A percentile compares a stretch with the other conserved stretches of the same genome.
These are phyloP conservation scores for Lanius ludovicianus DNA, from an alignment of 2,113 vertebrate genomes.

Conservation along the genomic window DNA sequence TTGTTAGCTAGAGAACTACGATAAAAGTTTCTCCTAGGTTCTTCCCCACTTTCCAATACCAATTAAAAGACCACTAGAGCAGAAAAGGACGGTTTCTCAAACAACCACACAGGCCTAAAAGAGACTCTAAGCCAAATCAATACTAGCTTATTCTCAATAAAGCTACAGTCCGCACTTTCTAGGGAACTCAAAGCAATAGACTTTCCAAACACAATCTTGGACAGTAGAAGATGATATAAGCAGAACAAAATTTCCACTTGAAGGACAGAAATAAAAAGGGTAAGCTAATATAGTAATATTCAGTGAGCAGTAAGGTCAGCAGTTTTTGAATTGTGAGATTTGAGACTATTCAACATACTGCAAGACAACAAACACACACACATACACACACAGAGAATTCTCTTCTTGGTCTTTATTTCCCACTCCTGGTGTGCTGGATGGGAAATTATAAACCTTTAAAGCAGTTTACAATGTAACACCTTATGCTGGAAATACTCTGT, in stretches of 20 bases:
- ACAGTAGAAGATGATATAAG: not conserved
- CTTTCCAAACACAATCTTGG: not conserved
- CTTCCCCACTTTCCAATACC: not conserved
- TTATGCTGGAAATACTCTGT: not conserved
- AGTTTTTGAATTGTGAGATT: not conserved
- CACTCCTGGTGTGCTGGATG: not conserved
- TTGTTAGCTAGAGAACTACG: not conserved
- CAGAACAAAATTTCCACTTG: not conserved
- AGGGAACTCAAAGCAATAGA: not conserved
- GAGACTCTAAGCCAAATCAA: not conserved
- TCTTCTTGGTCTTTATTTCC: not conserved
- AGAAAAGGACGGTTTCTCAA: not conserved
- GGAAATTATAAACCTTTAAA: not conserved
- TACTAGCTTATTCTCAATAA: not conserved
- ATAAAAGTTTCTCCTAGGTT: not conserved
- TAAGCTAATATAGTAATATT: not conserved
- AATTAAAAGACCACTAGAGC: not conserved
- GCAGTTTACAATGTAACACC: not conserved
- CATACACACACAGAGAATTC: not conserved
- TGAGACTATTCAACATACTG: not conserved
- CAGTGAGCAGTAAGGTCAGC: not conserved
- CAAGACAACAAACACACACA: not conserved
- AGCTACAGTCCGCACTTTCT: not conserved
- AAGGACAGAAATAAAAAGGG: not conserved
- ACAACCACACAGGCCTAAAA: not conserved